Evolutionary conservation across 2,113 vertebrate genomes (phyloP), one percentile per base, ranked within the genome.

Genomic region (Arvicanthis niloticus): DNA sequence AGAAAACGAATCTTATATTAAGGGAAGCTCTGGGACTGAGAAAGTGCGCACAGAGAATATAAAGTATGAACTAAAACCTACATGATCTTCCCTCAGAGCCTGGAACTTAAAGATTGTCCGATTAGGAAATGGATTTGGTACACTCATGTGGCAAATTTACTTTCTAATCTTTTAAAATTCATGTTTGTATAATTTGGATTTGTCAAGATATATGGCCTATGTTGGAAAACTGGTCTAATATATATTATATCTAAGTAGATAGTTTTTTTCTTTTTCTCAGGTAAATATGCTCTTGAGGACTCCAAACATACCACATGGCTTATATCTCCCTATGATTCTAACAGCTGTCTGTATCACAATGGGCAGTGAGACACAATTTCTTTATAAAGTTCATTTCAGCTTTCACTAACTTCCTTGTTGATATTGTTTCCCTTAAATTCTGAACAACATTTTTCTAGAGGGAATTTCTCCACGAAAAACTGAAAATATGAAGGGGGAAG

Each of bases 281-380:
- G 3, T 42, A 5, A 70, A 1, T 48, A 31, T 85, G 58, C 58
- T 92, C 80, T 85, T 7, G 34, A 77, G 56, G 15, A 88, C 48
- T 72, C 7, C 22, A 24, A 70, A 24, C 48, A 68, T 7, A 70
- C 37, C 22, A 7, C 12, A 26, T 40, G 42, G 22, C 56, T 16
- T 42, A 17, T 0, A 1, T 58, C 80, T 40, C 12, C 9, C 40
- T 22, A 7, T 0, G 1, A 42, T 3, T 60, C 40, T 60, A 84
- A 62, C 56, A 60, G 11, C 6, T 42, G 22, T 40, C 11, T 19
- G 13, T n/a, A 58, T 40, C 53, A 40, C 53, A 24, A 22, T 31
- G 15, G 12, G 19, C n/a, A 85, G 26, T 3, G 8, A 42, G 13
- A 62, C 81, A 84, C 5, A 17, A 13, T 37, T 7, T 8, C 42